Evolutionary conservation across 2,113 vertebrate species (phyloP), one percentile per base, ranked within the genome.

Genomic region (Archilochus colubris): DNA sequence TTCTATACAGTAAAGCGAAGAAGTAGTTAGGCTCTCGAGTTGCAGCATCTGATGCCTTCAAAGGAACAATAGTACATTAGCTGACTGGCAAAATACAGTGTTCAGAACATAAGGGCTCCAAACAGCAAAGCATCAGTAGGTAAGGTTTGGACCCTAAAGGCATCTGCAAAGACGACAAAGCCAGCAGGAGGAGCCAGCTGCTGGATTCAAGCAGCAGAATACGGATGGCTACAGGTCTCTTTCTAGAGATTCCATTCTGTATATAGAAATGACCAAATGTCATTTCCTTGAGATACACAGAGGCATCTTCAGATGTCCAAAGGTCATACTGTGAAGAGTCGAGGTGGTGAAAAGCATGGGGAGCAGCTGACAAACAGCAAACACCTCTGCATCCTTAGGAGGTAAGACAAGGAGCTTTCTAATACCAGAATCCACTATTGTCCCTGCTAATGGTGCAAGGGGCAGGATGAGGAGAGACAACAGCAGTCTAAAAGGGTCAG

Each of bases 1-100:
- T 94, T 97, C 98, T 98, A 38, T 98, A 98, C 93, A 97, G 97
- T 75, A 98, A 98, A 91, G 98, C 98, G 40, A 99, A 99, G 97
- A 98, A 97, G 89, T 97, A 98, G 86, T 91, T 99, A 94, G 98
- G 99, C 83, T 99, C 99, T 95, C 98, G 98, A 74, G 95, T 99
- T 80, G 97, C 99, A 99, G 97, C 74, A 98, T 72, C 98, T 99
- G 95, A 97, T 98, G 89, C 97, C 80, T 57, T 98, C 97, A 67
- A 97, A 98, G 97, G 98, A 99, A 82, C 98, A 98, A 81, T 98
- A 98, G 63, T 98, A 98, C 97, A 95, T 98, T 78, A 98, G 97
- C 96, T 99, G 98, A 98, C 98, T 99, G 82, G 98, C 98, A 97
- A 98, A 98, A 96, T 97, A 57, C 3, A 98, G 98, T 68, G 62